phyloP scores from a whole-genome alignment of 2,888 invertebrate species.

The Panopea generosa region DNA sequence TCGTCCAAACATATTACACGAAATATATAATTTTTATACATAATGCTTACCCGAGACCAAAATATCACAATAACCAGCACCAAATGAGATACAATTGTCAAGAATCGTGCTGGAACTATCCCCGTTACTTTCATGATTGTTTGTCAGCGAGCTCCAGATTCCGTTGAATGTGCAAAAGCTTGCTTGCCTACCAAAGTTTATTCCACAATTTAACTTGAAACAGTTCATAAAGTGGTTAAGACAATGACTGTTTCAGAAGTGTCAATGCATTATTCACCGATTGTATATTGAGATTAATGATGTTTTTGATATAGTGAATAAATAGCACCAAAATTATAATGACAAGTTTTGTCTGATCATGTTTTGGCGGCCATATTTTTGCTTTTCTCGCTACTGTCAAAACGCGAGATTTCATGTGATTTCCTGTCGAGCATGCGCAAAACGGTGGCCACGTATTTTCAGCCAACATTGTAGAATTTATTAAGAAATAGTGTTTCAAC shows the following conservation, averaged over 20 bases:
- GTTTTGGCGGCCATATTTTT: slow-evolving; percentile 60
- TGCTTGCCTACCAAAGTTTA: slow-evolving; percentile 43
- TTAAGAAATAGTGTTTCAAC: neutral
- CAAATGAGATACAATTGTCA: slow-evolving; percentile 90
- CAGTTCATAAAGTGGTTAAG: neutral
- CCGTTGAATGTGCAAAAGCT: slow-evolving; percentile 8
- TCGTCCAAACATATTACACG: too few relatives aligned
- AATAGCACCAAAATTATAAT: neutral
- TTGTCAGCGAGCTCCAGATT: too few relatives aligned
- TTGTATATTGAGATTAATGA: neutral
- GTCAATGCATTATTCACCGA: neutral
- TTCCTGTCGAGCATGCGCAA: slow-evolving; percentile 73
- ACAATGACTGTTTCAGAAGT: neutral
- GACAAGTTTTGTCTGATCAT: slow-evolving; percentile 36
- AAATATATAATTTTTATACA: too few relatives aligned
- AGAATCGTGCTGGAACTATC: slow-evolving; percentile 89
- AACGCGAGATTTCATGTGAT: slow-evolving; percentile 17
- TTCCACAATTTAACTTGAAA: neutral
- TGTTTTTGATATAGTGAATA: neutral
- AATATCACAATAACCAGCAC: slow-evolving; percentile 89
- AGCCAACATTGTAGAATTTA: slow-evolving; percentile 50
- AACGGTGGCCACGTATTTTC: slow-evolving; percentile 73
- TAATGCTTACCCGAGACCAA: slow-evolving; percentile 87
- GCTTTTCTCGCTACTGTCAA: slow-evolving; percentile 30
- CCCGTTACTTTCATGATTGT: slow-evolving; percentile 79